Conservation (phyloP, 2,888 invertebrate species). For the Plebejus argus region DNA sequence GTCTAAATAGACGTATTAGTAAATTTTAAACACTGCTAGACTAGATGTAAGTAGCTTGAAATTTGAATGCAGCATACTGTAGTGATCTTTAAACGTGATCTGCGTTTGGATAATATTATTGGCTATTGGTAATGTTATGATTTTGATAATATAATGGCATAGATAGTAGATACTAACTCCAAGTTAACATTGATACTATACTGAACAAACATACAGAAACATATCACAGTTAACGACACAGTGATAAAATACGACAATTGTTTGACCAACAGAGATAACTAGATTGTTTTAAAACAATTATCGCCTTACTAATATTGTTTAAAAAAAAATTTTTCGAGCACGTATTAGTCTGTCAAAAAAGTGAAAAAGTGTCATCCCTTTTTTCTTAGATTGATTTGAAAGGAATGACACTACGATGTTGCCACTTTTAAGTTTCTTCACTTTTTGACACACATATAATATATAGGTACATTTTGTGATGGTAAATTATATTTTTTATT, state of each 20-base stretch:
- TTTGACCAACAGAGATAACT: slow-evolving; percentile 4
- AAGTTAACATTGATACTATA: not conserved
- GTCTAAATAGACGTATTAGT: too few relatives aligned
- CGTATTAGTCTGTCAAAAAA: too few relatives aligned
- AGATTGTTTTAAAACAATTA: not conserved
- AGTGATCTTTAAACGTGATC: not conserved
- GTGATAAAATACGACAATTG: slow-evolving; percentile 3
- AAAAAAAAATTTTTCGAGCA: not conserved
- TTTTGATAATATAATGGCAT: not conserved
- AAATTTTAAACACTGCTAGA: too few relatives aligned
- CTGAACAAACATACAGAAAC: not conserved
- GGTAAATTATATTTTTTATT: too few relatives aligned
- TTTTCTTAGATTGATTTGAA: too few relatives aligned
- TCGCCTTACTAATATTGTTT: not conserved
- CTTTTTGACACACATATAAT: too few relatives aligned
- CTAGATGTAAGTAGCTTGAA: not conserved
- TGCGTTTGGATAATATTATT: not conserved
- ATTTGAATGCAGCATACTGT: not conserved
- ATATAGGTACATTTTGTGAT: too few relatives aligned
- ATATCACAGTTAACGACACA: not conserved
- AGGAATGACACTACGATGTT: too few relatives aligned
- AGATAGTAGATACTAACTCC: not conserved
- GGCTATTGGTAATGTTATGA: not conserved
- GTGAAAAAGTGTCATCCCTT: too few relatives aligned
- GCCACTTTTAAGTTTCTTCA: too few relatives aligned